A percentile compares a stretch with the other conserved stretches of the same genome.
phyloP scores from a whole-genome alignment of 2,888 invertebrate genomes.

The Nemoura dubitans region DNA sequence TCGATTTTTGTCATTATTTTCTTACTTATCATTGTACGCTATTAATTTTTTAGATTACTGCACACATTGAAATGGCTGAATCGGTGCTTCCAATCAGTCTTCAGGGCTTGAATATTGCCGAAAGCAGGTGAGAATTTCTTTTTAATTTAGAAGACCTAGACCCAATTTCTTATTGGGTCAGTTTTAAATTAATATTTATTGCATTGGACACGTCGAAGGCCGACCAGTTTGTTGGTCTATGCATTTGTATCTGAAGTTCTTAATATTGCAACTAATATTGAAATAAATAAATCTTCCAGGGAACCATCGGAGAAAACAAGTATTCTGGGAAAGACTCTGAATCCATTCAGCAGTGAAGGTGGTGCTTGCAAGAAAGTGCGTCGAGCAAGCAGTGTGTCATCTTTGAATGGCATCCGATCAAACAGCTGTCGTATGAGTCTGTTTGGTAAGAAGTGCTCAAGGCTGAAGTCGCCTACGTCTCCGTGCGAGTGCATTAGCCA shows the following conservation, averaged over 20 bases:
- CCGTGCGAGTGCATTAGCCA: slow-evolving; percentile 53
- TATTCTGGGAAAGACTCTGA: neutral
- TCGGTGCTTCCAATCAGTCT: slow-evolving; percentile 39
- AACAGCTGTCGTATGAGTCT: slow-evolving; percentile 46
- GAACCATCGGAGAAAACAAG: neutral
- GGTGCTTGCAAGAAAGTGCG: slow-evolving; percentile 39
- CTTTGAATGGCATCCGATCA: slow-evolving; percentile 39
- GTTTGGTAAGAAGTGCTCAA: slow-evolving; percentile 53
- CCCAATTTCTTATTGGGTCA: slow-evolving; percentile 16
- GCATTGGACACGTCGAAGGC: neutral
- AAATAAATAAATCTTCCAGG: neutral
- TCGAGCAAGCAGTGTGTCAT: slow-evolving; percentile 18
- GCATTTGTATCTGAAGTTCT: neutral
- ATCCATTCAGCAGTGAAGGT: slow-evolving; percentile 43
- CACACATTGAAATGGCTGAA: slow-evolving; percentile 17
- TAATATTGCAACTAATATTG: neutral
- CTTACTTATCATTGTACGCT: neutral
- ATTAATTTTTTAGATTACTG: neutral
- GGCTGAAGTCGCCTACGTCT: slow-evolving; percentile 41
- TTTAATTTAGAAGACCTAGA: slow-evolving; percentile 19
- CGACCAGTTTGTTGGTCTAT: neutral
- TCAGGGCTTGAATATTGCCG: slow-evolving; percentile 8
- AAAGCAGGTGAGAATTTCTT: neutral
- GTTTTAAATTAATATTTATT: neutral
- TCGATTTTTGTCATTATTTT: neutral